Base-by-base conservation (phyloP, 2,797 vertebrate species). In the Sebastes itinus region DNA sequence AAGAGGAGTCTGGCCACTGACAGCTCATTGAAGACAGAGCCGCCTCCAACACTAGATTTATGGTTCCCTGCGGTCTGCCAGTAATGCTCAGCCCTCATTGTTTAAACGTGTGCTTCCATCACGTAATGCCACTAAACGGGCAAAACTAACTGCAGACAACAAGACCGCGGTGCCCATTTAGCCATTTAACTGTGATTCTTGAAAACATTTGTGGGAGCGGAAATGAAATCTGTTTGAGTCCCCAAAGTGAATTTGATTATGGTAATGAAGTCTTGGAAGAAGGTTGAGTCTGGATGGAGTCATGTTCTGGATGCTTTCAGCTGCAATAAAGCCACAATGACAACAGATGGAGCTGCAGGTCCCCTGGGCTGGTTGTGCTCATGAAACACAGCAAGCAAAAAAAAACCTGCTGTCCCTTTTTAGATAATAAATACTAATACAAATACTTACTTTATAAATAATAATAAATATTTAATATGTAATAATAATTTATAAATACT, bases 261-360 rank as follows among this genome's bases (percentile, higher is more conserved):
- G 90, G 81, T 95, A 94, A 96, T 96, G 94, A 95, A 87, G 88
- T 87, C 83, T 92, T 94, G 94, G 93, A 94, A 81, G 81, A 65
- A 80, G 88, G 78, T 33, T 42, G 80, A 65, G 85, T 30, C 87
- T 87, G 92, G 92, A 93, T 92, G 81, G 89, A 94, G 90, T 94
- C 93, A 92, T 94, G 91, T 92, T 89, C 93, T 94, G 93, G 94
- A 93, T 87, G 86, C 90, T 90, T 83, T 92, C 75, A 76, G 86
- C 88, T 92, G 94, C 84, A 95, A 95, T 95, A 92, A 95, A 95
- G 89, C 90, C 88, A 83, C 90, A 70, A 77, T 83, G 89, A 92
- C 93, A 92, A 91, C 95, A 96, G 95, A 96, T 95, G 95, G 94
- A 92, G 92, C 94, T 86, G 79, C 62, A 35, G 87, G 80, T 93